Evolutionary conservation across 2,888 invertebrate genomes (phyloP).

Genomic region (Torymus aiolomorphi): DNA sequence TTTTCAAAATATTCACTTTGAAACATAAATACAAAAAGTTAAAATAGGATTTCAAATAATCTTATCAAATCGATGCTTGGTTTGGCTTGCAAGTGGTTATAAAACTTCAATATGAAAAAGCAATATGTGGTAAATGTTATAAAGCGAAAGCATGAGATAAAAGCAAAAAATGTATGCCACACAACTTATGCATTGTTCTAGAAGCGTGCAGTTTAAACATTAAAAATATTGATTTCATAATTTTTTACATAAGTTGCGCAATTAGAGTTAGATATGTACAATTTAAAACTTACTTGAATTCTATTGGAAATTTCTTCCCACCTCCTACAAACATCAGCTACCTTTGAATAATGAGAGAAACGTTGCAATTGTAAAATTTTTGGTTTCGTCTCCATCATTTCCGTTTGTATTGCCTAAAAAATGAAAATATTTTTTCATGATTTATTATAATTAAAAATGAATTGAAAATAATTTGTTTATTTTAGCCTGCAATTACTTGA

Average conservation of each 20-base stretch:
- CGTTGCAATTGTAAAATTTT: constrained; percentile 72
- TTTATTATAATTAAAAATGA: too few species aligned
- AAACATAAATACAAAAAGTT: constrained; percentile 13
- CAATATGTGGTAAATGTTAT: constrained; percentile 47
- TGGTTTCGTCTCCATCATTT: constrained; percentile 72
- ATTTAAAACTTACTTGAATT: constrained; percentile 68
- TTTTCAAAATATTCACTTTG: constrained; percentile 51
- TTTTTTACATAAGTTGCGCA: constrained; percentile 43
- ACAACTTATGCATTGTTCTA: constrained; percentile 42
- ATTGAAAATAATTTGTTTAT: too few species aligned
- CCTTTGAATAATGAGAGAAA: constrained; percentile 71
- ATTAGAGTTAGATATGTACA: constrained; percentile 6
- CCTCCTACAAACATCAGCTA: constrained; percentile 71
- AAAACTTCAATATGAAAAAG: constrained; percentile 29
- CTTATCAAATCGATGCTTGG: constrained; percentile 38
- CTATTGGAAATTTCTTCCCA: constrained; percentile 72
- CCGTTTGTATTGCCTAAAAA: constrained; percentile 70
- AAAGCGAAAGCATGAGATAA: constrained; percentile 54
- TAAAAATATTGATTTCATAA: constrained; percentile 18
- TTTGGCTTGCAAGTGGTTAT: constrained; percentile 48
- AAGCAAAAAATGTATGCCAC: constrained; percentile 40
- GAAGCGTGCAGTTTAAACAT: constrained; percentile 28
- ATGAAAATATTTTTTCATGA: background rate
- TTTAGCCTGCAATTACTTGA: background rate
- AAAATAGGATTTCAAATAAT: constrained; percentile 14